phyloP scores from a whole-genome alignment of 2,113 vertebrate species.

The Pelusios castaneus region DNA sequence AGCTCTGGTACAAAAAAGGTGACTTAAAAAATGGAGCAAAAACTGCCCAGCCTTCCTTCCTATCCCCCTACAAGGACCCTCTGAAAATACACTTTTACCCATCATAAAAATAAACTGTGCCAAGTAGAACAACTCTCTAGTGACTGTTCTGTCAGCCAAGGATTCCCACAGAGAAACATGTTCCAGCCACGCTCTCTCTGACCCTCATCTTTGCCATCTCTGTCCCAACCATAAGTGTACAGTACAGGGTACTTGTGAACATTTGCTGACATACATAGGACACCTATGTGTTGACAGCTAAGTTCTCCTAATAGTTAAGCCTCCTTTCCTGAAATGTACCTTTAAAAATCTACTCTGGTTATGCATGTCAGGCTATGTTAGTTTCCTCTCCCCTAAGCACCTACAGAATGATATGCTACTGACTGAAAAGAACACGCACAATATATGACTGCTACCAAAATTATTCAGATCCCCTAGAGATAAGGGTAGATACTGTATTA shows the following conservation, averaged over 20 bases:
- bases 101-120: constrained; percentile 43
- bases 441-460: not conserved
- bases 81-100: constrained; percentile 61
- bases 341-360: not conserved
- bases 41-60: not conserved
- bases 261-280: not conserved
- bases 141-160: constrained; percentile 64
- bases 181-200: constrained; percentile 23
- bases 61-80: not conserved
- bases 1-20: constrained; percentile 22
- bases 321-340: not conserved
- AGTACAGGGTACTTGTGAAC: accelerated
- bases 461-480: not conserved
- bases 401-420: not conserved
- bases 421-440: not conserved
- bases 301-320: not conserved
- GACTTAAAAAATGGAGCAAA: not conserved
- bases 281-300: not conserved
- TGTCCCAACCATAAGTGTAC: not conserved
- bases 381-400: not conserved
- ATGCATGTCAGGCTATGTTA: accelerated
- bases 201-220: not conserved
- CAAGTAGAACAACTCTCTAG: constrained; percentile 59
- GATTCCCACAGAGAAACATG: constrained; percentile 25
- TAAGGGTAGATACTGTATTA: not conserved